Base-by-base conservation (phyloP, 1,140 invertebrate genomes). In the Neodiprion virginianus region DNA sequence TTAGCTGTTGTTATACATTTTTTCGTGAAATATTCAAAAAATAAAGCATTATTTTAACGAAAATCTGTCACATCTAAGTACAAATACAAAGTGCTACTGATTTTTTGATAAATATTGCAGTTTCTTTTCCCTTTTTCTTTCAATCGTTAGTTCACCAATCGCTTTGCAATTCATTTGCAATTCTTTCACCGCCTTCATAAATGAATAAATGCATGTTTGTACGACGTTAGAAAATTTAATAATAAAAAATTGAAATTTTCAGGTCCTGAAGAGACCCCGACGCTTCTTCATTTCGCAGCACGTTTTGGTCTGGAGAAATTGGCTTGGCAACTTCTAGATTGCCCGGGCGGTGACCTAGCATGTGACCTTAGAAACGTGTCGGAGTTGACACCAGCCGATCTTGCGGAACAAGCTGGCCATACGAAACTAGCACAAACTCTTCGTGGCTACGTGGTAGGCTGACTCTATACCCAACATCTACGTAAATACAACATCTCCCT, bases 271-370 rank as follows among this genome's bases (percentile, higher is more conserved):
- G 95, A 96, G 81, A 94, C 95, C 82, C 96, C 96, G 1, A 97
- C 96, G 0, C 84, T 97, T 28, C 88, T 98, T 8, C 96, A 98
- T 83, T 97, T 97, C 85, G 94, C 96, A 0, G 95, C 95, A 1
- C 91, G 93, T 71, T 96, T 95, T 84, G 96, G 96, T 0, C 87
- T 97, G 69, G 94, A 96, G 83, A 93, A 95, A 76, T 88, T 97
- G 8, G 93, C 94, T 50, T 94, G 94, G 90, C 93, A 94, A 81
- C 85, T 98, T 47, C 85, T 97, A 76, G 95, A 97, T 77, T 95
- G 94, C 84, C 95, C 95, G 0, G 95, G 95, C 1, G 94, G 95
- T 8, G 93, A 94, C 73, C 88, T 92, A 0, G 95, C 95, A 0
- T 94, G 93, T 77, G 93, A 94, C n/a, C 88, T 96, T 8, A 90